These are phyloP conservation scores for Tympanoctomys barrerae DNA, from an alignment of 2,797 vertebrate species.

Conservation along the genomic window DNA sequence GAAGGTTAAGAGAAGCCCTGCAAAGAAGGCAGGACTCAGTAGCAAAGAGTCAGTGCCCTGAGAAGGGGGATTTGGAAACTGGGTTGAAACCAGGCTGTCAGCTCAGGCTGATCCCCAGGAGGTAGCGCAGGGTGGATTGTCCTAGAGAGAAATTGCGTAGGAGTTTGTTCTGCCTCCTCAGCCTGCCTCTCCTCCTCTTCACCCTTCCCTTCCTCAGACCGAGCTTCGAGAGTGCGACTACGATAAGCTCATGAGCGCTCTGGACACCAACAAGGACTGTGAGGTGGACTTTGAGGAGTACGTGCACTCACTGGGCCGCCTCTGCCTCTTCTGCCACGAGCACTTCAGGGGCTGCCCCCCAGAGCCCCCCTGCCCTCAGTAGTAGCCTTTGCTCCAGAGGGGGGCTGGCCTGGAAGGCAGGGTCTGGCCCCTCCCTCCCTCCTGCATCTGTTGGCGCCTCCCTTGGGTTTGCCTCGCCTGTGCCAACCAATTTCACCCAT, in stretches of 20 bases:
- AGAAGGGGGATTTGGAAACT: neutral
- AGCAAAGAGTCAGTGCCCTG: neutral
- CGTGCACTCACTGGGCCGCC: constrained; percentile 79
- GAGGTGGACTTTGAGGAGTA: constrained; percentile 90
- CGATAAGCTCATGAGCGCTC: constrained; percentile 82
- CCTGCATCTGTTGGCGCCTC: neutral
- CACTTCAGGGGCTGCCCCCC: constrained; percentile 73
- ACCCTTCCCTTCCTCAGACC: neutral
- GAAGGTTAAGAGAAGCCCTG: neutral
- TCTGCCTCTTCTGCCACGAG: constrained; percentile 87
- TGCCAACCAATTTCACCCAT: neutral
- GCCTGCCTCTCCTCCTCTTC: neutral
- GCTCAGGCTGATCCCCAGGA: neutral
- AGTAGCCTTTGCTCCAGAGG: constrained; percentile 31
- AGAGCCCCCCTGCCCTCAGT: constrained; percentile 60
- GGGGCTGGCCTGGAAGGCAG: neutral
- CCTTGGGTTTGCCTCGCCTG: neutral
- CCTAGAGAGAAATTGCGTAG: rapidly evolving
- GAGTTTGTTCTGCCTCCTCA: no score
- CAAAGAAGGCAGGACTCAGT: neutral
- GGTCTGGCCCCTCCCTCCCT: neutral
- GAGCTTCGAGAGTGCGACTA: constrained; percentile 76
- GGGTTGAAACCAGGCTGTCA: rapidly evolving
- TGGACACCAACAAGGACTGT: constrained; percentile 88
- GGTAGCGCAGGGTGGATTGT: neutral